Base-by-base conservation (phyloP, 1,140 invertebrate genomes). In the Drosophila suzukii region DNA sequence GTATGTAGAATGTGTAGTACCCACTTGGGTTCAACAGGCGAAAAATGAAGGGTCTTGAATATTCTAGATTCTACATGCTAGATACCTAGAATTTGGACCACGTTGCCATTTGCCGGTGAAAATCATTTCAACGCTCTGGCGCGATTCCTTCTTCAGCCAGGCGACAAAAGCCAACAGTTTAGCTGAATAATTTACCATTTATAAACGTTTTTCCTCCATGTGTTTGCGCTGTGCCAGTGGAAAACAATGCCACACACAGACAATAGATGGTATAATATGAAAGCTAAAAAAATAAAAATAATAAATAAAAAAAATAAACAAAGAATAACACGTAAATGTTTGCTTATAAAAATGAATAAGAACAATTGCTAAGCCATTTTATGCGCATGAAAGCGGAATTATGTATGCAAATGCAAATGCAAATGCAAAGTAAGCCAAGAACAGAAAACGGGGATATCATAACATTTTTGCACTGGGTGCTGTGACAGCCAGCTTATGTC, bases 401-500 rank as follows among this genome's bases (percentile, higher is more conserved):
- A 82, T 82, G 80, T 82, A 82, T 82, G 80, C 62, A 82, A 82
- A 82, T 82, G 80, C 62, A 82, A 82, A 82, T 82, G 80, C 62
- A 82, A 82, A 82, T 82, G 57, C 12, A 57, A 65, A 75, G 47
- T 46, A 66, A 65, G 38, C 53, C 60, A 51, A 46, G 71, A 43
- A 73, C 43, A 63, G 20, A 10, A n/a, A 15, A 24, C 11, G 13
- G 32, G 17, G 4, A 47, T 15, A 34, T n/a, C 13, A 54, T 47
- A 56, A 57, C 51, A 34, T 27, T 66, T 17, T 65, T 39, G 13
- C 15, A 46, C 27, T 39, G 47, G 7, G 27, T 51, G 27, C 49
- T 34, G n/a, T 15, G 24, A n/a, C 24, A 49, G n/a, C 8, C 47
- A 49, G n/a, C 24, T 49, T 49, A 30, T 49, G 24, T 49, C 24